Conservation (phyloP, 2,113 vertebrate species). For the Gorsachius goisagi region DNA sequence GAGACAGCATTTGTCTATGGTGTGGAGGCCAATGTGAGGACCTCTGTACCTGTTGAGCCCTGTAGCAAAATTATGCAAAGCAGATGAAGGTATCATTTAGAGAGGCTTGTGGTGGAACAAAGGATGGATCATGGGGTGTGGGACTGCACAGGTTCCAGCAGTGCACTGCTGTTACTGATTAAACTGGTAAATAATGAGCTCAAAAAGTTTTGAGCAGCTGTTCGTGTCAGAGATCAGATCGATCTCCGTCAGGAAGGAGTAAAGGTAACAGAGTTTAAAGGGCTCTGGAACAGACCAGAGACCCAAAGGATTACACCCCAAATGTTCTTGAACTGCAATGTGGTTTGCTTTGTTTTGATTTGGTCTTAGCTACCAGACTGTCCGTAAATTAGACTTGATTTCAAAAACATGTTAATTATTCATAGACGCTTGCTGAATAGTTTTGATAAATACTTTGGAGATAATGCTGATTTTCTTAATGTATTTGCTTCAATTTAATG, state of each 20-base stretch:
- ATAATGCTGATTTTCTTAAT: background rate
- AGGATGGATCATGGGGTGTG: background rate
- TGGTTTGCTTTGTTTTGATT: background rate
- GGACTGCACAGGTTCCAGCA: background rate
- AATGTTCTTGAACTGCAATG: background rate
- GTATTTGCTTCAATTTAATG: background rate
- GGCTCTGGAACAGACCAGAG: background rate
- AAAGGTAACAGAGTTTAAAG: background rate
- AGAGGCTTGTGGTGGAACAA: background rate
- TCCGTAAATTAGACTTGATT: background rate
- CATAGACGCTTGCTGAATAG: background rate
- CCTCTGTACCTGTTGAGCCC: background rate
- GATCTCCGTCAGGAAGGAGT: background rate
- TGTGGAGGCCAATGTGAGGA: background rate
- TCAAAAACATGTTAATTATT: background rate
- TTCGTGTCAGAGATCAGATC: background rate
- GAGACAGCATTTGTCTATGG: fast-evolving
- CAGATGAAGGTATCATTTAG: background rate
- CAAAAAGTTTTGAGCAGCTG: conserved; percentile 7
- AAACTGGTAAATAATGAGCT: conserved; percentile 4
- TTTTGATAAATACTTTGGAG: background rate
- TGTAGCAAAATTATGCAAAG: background rate
- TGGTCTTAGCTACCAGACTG: background rate
- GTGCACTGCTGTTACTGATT: background rate
- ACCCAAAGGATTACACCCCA: background rate